Percentiles rank a stretch among this genome's conserved stretches.
These are phyloP conservation scores for Ladona fulva DNA, from an alignment of 1,140 invertebrate species.

Conservation along the genomic window DNA sequence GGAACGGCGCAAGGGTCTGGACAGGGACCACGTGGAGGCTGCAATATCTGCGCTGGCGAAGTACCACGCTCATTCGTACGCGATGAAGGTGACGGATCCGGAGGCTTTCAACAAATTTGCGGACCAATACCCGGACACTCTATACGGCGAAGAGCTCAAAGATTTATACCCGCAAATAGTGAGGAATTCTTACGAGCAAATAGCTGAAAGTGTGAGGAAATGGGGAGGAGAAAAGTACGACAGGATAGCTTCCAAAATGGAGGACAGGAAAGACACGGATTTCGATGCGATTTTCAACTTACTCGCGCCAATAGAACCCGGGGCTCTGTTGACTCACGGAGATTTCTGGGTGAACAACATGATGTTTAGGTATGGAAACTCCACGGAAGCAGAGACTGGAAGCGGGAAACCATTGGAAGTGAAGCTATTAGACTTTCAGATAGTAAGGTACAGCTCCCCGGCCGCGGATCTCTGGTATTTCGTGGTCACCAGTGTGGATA, in stretches of 20 bases:
- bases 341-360: conserved; percentile 59
- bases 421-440: background rate
- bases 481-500: background rate
- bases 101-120: background rate
- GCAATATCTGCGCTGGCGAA: background rate
- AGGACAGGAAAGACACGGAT: background rate
- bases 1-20: background rate
- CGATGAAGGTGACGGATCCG: background rate
- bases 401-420: background rate
- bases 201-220: background rate
- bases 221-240: background rate
- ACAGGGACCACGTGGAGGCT: conserved; percentile 1
- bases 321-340: conserved; percentile 52
- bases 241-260: background rate
- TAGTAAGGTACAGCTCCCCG: background rate
- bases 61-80: background rate
- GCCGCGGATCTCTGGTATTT: background rate
- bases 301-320: conserved; percentile 29
- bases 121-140: background rate
- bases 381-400: background rate
- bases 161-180: background rate
- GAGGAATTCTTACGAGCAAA: background rate
- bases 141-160: too few relatives aligned
- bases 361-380: conserved; percentile 40
- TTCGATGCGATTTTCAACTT: background rate